Evolutionary conservation across 2,888 invertebrate species (phyloP), one percentile per base, ranked within the genome.

Genomic region (Noctua janthina): DNA sequence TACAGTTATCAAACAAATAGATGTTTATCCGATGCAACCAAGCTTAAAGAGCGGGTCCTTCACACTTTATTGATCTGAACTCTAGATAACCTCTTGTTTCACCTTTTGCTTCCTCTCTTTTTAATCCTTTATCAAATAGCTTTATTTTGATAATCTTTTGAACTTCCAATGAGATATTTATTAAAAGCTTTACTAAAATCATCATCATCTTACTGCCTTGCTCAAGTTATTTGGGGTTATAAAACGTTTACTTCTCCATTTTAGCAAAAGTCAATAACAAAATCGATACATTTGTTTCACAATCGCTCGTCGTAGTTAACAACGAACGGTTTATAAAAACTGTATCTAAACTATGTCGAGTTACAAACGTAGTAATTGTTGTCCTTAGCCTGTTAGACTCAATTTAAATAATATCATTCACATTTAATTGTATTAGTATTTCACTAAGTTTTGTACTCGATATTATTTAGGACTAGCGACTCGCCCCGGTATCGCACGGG

Each of bases 321-420:
- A 46, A 85, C 51, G 13, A 66, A 70, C 69, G 49, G 64, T 73
- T 54, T 49, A 59, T 35, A 84, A 82, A 86, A 74, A 83, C 74
- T 74, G 29, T 56, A 75, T 80, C 86, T 67, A 81, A 76, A 83
- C 86, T 56, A 62, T 82, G 73, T 70, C 80, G 76, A 84, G 76
- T 86, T 70, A 49, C 82, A 67, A 76, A 49, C 62, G 54, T 74
- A 56, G 69, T 85, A 83, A 78, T 83, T 86, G 78, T 83, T 75
- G 66, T 75, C 84, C 77, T 70, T 78, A 77, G 67, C 80, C 74
- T 49, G 54, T 62, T 79, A 75, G 35, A 79, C 76, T 77, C 66
- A 66, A 84, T 86, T 80, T 70, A 74, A 84, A 73, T 80, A 76
- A 67, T 83, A 87, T 78, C 29, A 72, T 82, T 83, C 49, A 66